Conservation (phyloP, 2,797 vertebrate genomes). For the Micromesistius poutassou region DNA sequence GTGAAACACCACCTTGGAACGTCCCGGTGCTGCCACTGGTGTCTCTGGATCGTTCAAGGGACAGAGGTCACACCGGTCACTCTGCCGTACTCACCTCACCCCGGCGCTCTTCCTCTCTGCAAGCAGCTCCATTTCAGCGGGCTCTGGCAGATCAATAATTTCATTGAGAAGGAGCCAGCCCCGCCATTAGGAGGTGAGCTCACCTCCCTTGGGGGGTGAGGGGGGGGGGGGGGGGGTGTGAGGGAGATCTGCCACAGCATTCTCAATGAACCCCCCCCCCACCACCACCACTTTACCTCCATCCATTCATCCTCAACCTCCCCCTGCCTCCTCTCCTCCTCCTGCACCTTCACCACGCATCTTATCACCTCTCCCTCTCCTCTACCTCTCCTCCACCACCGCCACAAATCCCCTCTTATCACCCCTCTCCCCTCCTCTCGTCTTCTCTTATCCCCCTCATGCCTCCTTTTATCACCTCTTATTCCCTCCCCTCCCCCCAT, state of each 20-base stretch:
- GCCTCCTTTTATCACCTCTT: constrained; percentile 27
- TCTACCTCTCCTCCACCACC: constrained; percentile 23
- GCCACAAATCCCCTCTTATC: too few relatives aligned
- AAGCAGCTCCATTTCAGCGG: constrained; percentile 60
- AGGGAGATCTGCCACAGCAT: constrained; percentile 58
- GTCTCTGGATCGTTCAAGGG: constrained; percentile 26
- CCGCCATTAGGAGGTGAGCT: constrained; percentile 77
- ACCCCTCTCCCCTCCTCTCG: constrained; percentile 40
- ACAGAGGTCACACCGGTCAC: constrained; percentile 25
- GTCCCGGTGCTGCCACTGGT: background rate
- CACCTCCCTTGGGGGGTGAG: constrained; percentile 68
- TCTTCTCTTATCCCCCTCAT: background rate
- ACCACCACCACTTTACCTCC: background rate
- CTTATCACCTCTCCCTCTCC: background rate
- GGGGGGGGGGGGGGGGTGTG: constrained; percentile 50
- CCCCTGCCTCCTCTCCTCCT: constrained; percentile 41
- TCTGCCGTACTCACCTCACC: background rate
- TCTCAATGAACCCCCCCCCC: constrained; percentile 59
- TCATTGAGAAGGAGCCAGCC: constrained; percentile 74
- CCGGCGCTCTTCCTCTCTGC: constrained; percentile 9
- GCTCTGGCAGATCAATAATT: constrained; percentile 70
- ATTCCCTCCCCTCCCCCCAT: constrained; percentile 9
- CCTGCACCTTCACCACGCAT: constrained; percentile 16
- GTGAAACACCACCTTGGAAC: too few relatives aligned
- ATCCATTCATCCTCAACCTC: constrained; percentile 6